phyloP scores from a whole-genome alignment of 1,140 invertebrate species.

The Conopomorpha cramerella region DNA sequence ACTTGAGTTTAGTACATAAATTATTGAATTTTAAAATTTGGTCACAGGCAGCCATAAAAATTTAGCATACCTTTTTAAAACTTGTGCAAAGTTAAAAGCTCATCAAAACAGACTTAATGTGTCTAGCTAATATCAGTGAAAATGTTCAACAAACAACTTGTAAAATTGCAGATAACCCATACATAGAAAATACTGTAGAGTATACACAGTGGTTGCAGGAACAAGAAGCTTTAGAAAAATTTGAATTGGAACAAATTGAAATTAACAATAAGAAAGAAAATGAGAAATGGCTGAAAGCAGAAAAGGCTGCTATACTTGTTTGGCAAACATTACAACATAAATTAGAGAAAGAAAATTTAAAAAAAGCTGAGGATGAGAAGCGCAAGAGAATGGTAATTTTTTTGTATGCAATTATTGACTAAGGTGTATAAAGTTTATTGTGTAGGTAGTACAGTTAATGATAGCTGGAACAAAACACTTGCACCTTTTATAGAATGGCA shows the following conservation, averaged over 20 bases:
- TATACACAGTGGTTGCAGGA: constrained; percentile 55
- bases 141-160: constrained; percentile 3
- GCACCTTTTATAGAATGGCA: too few relatives aligned
- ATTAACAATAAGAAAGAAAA: constrained; percentile 46
- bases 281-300: constrained; percentile 50
- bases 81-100: too few relatives aligned
- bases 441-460: too few relatives aligned
- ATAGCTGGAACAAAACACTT: too few relatives aligned
- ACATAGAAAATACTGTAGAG: constrained; percentile 19
- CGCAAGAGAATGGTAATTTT: too few relatives aligned
- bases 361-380: too few relatives aligned
- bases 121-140: constrained; percentile 1
- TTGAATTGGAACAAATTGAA: constrained; percentile 42
- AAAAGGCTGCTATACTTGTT: constrained; percentile 50
- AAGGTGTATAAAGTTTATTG: too few relatives aligned
- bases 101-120: constrained; percentile 6
- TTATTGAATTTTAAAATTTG: too few relatives aligned
- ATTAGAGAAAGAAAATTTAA: constrained; percentile 58
- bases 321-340: constrained; percentile 59
- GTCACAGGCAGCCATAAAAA: too few relatives aligned
- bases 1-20: too few relatives aligned
- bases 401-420: too few relatives aligned
- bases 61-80: too few relatives aligned
- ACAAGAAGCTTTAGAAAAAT: constrained; percentile 33
- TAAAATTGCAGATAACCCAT: constrained; percentile 17